phyloP scores from a whole-genome alignment of 2,888 invertebrate species.

The Macrophya alboannulata region DNA sequence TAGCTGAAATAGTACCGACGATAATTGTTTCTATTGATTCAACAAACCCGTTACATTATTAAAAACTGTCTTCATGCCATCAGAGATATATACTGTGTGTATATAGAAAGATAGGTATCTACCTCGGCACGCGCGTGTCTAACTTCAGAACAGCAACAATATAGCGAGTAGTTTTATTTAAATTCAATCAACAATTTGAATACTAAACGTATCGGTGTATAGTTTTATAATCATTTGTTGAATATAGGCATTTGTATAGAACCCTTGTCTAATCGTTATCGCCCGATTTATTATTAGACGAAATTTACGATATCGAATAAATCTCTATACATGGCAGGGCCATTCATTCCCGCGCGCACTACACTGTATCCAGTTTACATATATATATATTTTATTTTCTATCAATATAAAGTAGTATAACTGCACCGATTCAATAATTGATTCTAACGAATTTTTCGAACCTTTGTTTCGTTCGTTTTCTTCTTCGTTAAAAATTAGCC shows the following conservation, averaged over 20 bases:
- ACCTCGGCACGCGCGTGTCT: conserved; percentile 34
- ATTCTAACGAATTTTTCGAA: background rate
- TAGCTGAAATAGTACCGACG: background rate
- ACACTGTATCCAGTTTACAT: background rate
- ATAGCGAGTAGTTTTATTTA: conserved; percentile 14
- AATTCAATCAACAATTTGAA: background rate
- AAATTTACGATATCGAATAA: background rate
- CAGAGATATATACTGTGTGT: background rate
- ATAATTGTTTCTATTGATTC: conserved; percentile 52
- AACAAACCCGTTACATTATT: conserved; percentile 54
- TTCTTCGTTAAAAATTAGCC: background rate
- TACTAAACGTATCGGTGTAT: background rate
- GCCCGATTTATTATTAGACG: background rate
- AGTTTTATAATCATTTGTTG: background rate
- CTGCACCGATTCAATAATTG: background rate
- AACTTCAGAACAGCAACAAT: conserved; percentile 6
- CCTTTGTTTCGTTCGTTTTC: background rate
- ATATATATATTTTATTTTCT: background rate
- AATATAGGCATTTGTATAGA: background rate
- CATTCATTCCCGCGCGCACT: background rate
- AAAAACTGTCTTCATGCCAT: conserved; percentile 22
- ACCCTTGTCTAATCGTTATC: background rate
- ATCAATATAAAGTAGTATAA: background rate
- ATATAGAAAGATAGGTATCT: background rate
- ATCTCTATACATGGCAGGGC: background rate